Evolutionary conservation across 1,140 invertebrate genomes (phyloP), one percentile per base, ranked within the genome.

Genomic region (Muscidifurax raptorellus): DNA sequence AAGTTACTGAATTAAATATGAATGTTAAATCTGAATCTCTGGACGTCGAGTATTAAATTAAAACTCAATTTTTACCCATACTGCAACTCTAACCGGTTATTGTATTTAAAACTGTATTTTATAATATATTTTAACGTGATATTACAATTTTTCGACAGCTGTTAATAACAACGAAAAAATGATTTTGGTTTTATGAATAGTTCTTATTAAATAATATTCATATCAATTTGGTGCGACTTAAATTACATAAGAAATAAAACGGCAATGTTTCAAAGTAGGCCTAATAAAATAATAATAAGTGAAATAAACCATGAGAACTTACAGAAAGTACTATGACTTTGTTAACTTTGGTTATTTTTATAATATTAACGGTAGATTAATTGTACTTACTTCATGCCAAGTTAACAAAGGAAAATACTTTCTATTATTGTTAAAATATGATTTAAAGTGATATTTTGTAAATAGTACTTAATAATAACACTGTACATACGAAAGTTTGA

Each of bases 251-350:
- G 3, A 22, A 59, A 59, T 59, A 7, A 44, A 71, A 80, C 69
- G 82, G 81, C 82, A 78, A 69, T 83, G 76, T 82, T 82, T 86
- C 78, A 79, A 83, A 18, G 25, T 59, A 83, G 78, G 85, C 81
- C 81, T 83, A 83, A 82, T 47, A 7, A 76, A 52, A 64, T 67
- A 28, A 77, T 52, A 81, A 36, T 27, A 67, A 78, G 52, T 78
- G 36, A 69, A 67, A 18, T 9, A 59, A 64, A 25, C n/a, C 3
- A 72, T 12, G n/a, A 64, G 47, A 78, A 30, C 30, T 52, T 40
- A 32, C 66, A 79, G 40, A 52, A 81, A 82, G 69, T 77, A 69
- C 13, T 30, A 77, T 69, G 64, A 85, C 74, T 81, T 85, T 52
- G 30, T 66, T 52, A 69, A 69, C 4, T 69, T 72, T 36, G 44